Base-by-base conservation (phyloP, 2,113 vertebrate genomes). In the Pseudorasbora parva region DNA sequence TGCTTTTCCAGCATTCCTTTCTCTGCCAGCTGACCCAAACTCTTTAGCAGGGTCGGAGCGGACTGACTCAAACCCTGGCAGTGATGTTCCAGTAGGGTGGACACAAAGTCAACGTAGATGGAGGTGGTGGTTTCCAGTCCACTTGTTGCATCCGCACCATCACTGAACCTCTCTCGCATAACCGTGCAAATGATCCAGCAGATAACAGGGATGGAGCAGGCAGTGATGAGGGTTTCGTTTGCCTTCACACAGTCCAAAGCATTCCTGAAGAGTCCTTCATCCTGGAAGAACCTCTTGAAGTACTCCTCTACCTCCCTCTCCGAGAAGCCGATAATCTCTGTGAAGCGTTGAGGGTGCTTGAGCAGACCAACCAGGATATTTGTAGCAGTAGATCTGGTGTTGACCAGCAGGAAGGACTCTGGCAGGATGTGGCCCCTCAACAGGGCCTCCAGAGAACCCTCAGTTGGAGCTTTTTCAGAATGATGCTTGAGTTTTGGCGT, bases 371-470 rank as follows among this genome's bases (percentile, higher is more conserved):
- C 45, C 37, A 87, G 56, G 11, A 41, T 90, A 47, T 80, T 87
- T 74, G 92, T 85, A 3, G 90, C 90, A 0, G 88, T 89, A 0
- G 90, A 91, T 25, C 93, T 82, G 0, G 91, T 93, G 12, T 92
- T 94, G 83, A 93, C 54, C 1, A 94, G 87, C 57, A 94, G 78
- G 1, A 86, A 91, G 45, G 91, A 85, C 69, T 88, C 11, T 0
- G 84, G 69, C 33, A 93, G 81, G 27, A 93, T 64, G 25, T 11
- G 84, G 62, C 88, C 86, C 3, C 77, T 85, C 27, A 94, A 86
- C 14, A 94, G 86, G 45, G 91, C 90, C 68, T 86, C 90, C 49
- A 92, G 81, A 30, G 83, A 85, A 10, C 88, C 51, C 5, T 91
- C 89, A 15, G 82, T 86, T 0, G 87, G 30, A 60, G 37, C 82